Evolutionary conservation across 2,888 invertebrate species (phyloP), one percentile per base, ranked within the genome.

Genomic region (Tipula unca): DNA sequence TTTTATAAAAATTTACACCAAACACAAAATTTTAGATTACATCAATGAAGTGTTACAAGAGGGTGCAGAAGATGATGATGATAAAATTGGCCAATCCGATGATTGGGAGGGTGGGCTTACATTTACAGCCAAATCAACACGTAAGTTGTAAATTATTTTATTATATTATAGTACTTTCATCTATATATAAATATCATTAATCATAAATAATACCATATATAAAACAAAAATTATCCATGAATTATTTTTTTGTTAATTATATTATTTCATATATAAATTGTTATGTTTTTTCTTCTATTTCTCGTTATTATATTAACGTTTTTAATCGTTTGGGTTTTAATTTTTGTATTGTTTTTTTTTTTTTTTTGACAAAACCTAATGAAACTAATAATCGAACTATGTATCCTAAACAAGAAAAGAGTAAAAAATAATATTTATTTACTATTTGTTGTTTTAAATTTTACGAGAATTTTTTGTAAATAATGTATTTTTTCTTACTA

Each of bases 41-140:
- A 95, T 96, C 91, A 95, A 95, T 90, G 96, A 96, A 91, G 95
- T 96, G 87, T 93, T 96, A 87, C 95, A 95, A 90, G 94, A 94
- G 90, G 91, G 92, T 87, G 93, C 92, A 88, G 91, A 92, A 87
- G 91, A 90, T 87, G 91, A 90, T 86, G 93, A 93, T 87, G 91
- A 91, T 54, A 93, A 91, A 87, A 93, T 92, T 32, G 89, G 89
- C 85, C 87, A 93, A 85, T 92, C 91, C 87, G 94, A 94, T 88
- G 96, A 96, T 89, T 94, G 94, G 94, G 96, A 97, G 90, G 95
- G 95, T 91, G 96, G 96, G 89, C 96, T 97, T 88, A 97, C 96
- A 87, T 97, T 97, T 90, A 97, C 96, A 88, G 97, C 96, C 87
- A 95, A 96, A 92, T 95, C 96, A 90, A 95, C 95, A 91, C 95